Evolutionary conservation across 1,140 invertebrate species (phyloP).

Genomic region (Zophobas morio): DNA sequence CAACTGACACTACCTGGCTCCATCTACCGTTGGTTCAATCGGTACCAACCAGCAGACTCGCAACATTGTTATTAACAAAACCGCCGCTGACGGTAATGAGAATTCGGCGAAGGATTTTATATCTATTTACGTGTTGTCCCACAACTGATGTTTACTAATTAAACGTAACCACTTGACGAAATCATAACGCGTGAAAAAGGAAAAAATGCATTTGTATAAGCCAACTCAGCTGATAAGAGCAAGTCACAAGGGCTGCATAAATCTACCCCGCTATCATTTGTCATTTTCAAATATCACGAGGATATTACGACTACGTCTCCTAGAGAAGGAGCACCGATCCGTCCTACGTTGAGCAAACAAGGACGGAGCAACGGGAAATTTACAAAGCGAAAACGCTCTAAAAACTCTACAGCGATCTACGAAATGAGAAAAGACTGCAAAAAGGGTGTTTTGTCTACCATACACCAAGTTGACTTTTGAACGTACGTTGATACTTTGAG

Average conservation of each 20-base stretch:
- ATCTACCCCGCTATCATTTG: conserved; percentile 53
- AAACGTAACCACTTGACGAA: background rate
- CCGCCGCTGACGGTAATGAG: background rate
- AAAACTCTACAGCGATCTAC: conserved; percentile 29
- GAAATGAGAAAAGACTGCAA: conserved; percentile 6
- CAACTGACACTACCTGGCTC: conserved; percentile 45
- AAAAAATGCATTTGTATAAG: conserved; percentile 43
- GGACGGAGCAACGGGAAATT: conserved; percentile 23
- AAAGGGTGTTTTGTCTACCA: conserved; percentile 19
- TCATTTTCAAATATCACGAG: conserved; percentile 54
- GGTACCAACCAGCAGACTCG: conserved; percentile 30
- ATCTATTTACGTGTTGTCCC: conserved; percentile 1
- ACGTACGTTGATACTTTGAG: background rate
- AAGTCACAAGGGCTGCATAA: conserved; percentile 54
- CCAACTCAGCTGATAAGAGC: conserved; percentile 50
- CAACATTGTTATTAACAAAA: conserved; percentile 24
- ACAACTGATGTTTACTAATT: conserved; percentile 2
- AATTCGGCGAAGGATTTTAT: conserved; percentile 6
- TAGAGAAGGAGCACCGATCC: conserved; percentile 11
- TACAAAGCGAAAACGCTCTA: conserved; percentile 46
- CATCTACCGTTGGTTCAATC: conserved; percentile 39
- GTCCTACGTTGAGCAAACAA: background rate
- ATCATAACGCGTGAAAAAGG: background rate
- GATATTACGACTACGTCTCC: conserved; percentile 47
- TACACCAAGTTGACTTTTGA: background rate